A percentile compares a stretch with the other conserved stretches of the same genome.
These are phyloP conservation scores for Corythornis vintsioides DNA, from an alignment of 2,113 vertebrate species.

Conservation along the genomic window DNA sequence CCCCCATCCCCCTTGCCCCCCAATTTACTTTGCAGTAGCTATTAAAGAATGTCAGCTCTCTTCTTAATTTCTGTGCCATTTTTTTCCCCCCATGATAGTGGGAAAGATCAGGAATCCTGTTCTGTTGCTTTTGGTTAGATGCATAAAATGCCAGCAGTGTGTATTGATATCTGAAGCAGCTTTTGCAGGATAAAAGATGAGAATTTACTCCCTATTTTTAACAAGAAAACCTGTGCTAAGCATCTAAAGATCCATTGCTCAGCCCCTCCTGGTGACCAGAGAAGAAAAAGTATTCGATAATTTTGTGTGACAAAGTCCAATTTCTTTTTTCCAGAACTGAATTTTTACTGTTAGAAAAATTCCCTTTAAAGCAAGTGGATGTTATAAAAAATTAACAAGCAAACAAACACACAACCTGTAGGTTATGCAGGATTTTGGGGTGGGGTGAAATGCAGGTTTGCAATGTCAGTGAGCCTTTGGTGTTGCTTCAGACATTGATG, in stretches of 20 bases:
- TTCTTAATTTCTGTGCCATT: neutral
- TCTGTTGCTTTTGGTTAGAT: neutral
- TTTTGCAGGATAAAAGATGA: neutral
- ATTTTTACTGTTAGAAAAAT: neutral
- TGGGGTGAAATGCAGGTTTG: neutral
- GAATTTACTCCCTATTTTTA: neutral
- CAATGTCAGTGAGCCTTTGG: neutral
- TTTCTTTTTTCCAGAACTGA: neutral
- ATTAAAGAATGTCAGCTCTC: neutral
- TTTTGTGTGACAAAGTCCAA: neutral
- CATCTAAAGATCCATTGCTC: neutral
- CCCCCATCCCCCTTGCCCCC: too few species aligned
- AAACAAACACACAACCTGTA: neutral
- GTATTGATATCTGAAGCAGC: neutral
- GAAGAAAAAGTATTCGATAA: neutral
- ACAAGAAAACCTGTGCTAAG: neutral
- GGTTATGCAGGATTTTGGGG: neutral
- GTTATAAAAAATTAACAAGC: neutral
- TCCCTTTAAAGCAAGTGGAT: neutral
- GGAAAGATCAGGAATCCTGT: neutral
- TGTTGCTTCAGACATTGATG: neutral
- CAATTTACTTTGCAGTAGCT: neutral
- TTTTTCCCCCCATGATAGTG: neutral
- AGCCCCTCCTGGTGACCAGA: neutral
- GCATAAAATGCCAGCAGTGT: neutral